Evolutionary conservation across 2,113 vertebrate genomes (phyloP).

Genomic region (Anhinga rufa): DNA sequence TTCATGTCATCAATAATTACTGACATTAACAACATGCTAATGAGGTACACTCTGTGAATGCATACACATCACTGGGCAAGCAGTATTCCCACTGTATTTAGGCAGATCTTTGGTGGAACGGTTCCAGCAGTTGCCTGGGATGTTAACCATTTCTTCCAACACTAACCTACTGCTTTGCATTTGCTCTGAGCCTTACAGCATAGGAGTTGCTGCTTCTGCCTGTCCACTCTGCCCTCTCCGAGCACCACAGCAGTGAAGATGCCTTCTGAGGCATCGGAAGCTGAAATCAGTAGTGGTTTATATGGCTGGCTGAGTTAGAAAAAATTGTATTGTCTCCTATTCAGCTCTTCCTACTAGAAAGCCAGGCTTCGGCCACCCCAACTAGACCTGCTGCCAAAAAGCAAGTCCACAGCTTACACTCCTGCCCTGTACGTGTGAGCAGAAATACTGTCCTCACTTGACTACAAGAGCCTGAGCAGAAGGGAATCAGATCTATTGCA

Average conservation of each 20-base stretch:
- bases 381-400: background rate
- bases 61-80: background rate
- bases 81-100: background rate
- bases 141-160: background rate
- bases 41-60: background rate
- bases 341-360: background rate
- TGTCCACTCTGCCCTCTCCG: background rate
- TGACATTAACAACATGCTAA: background rate
- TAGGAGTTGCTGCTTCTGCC: background rate
- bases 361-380: background rate
- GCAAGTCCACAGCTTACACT: no score
- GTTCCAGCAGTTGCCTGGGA: background rate
- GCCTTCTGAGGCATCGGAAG: background rate
- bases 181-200: background rate
- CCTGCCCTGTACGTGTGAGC: background rate
- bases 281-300: background rate
- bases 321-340: background rate
- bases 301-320: background rate
- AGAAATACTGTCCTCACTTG: background rate
- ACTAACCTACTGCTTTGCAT: background rate
- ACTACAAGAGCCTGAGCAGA: background rate
- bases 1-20: background rate
- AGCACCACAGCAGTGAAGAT: background rate
- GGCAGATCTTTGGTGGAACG: background rate
- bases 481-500: background rate